Base-by-base conservation (phyloP, 2,797 vertebrate species). In the Pantherophis alleghaniensis region DNA sequence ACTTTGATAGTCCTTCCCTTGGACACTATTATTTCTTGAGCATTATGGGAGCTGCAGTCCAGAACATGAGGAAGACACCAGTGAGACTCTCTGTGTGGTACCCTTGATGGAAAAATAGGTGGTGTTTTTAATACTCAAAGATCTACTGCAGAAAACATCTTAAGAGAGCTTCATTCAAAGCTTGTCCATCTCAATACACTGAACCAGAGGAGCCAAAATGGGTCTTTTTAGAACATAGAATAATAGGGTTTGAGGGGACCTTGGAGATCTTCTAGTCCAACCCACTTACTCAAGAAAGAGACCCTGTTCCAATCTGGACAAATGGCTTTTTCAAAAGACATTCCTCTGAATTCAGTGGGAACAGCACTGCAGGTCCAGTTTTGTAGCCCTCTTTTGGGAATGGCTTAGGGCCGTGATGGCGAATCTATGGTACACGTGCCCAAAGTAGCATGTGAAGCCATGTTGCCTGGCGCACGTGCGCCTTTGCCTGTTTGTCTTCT, bases 381-480 rank as follows among this genome's bases (percentile, higher is more conserved):
- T 88, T 88, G 87, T 9, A 88, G 14, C 26, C 86, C 86, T n/a
- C 28, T 28, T 14, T n/a, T 16, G 3, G 26, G 13, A 26, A 7
- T 55, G 28, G n/a, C 66, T 74, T 32, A 32, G 66, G 66, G 53
- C 51, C 7, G 51, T 53, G 51, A 53, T 53, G 51, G 51, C 51
- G 7, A 51, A 51, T 7, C 7, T 51, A 47, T 47, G 47, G 47
- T 7, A 47, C 6, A 0, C 6, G 47, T 47, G 51, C 7, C 51
- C 51, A 51, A 51, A 47, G 47, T 47, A 1, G 47, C 47, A 6
- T 47, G 47, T 47, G 47, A 47, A 47, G 47, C 47, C 47, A 47
- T 7, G 47, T 47, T 47, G 47, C 47, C 47, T 47, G 47, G 47
- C 6, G 6, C 5, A 0, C 1, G 1, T 0, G 47, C 6, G 6